These are phyloP conservation scores for Meta bourneti DNA, from an alignment of 2,888 invertebrate species.

Conservation along the genomic window DNA sequence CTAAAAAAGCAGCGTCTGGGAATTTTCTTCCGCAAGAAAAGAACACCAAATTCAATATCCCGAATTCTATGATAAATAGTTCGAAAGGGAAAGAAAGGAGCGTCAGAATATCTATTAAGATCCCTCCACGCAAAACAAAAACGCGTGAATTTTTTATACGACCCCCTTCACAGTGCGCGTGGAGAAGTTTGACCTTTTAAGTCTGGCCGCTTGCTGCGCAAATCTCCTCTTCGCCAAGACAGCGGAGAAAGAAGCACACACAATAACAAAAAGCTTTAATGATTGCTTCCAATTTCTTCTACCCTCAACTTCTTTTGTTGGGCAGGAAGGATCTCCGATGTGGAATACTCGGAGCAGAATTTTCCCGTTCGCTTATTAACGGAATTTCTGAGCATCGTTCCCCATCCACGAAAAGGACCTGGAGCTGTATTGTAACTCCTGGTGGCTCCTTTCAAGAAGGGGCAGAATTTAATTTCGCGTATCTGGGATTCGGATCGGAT, in stretches of 20 bases:
- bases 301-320: slow-evolving; percentile 49
- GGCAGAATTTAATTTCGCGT: background rate
- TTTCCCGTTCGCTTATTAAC: slow-evolving; percentile 21
- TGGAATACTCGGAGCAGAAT: slow-evolving; percentile 4
- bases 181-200: slow-evolving; percentile 54
- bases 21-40: background rate
- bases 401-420: too few relatives aligned
- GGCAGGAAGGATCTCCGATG: background rate
- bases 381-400: slow-evolving; percentile 7
- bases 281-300: slow-evolving; percentile 46
- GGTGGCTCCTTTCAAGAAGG: background rate
- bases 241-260: background rate
- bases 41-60: background rate
- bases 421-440: background rate
- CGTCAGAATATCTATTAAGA: background rate
- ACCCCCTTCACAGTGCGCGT: background rate
- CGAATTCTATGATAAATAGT: slow-evolving; percentile 1
- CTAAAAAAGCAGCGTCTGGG: background rate
- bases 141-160: slow-evolving; percentile 17
- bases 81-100: background rate
- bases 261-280: slow-evolving; percentile 70
- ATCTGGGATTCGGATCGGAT: background rate
- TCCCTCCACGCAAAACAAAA: background rate
- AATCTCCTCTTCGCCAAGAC: slow-evolving; percentile 48
- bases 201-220: slow-evolving; percentile 35